Percentiles rank a stretch among this genome's conserved stretches.
Evolutionary conservation across 2,888 invertebrate genomes (phyloP).

Genomic region (Eupsilia transversa): DNA sequence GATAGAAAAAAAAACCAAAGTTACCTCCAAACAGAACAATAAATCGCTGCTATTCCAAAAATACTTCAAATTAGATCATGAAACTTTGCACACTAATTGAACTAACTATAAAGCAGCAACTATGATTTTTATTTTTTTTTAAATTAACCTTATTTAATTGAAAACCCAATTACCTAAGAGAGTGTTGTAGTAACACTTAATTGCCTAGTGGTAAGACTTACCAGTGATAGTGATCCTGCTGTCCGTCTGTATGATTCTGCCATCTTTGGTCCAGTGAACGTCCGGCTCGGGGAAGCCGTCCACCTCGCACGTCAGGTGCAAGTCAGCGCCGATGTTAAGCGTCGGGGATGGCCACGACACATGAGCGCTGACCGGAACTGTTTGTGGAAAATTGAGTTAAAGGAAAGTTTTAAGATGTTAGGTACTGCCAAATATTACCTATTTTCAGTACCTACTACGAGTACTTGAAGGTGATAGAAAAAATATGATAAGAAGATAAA

Average conservation of each 20-base stretch:
- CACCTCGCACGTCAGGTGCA: constrained; percentile 94
- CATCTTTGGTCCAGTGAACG: constrained; percentile 96
- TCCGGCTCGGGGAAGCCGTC: constrained; percentile 94
- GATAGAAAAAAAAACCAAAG: no score
- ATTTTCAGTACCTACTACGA: not conserved
- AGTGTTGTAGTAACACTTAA: not conserved
- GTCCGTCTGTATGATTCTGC: constrained; percentile 88
- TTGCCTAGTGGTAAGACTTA: constrained; percentile 72
- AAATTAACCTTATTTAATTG: no score
- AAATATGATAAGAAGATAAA: not conserved
- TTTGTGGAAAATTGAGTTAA: constrained; percentile 1
- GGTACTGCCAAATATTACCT: not conserved
- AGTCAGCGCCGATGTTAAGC: constrained; percentile 92
- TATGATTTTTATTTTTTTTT: no score
- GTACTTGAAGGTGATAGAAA: not conserved
- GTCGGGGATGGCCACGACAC: constrained; percentile 89
- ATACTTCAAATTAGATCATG: no score
- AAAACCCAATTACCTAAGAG: no score
- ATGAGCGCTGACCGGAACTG: constrained; percentile 92
- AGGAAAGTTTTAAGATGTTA: not conserved
- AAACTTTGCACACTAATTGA: no score
- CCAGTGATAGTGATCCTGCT: constrained; percentile 92
- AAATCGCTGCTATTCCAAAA: no score
- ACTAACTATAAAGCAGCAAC: no score
- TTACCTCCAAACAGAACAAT: no score